Percentiles rank a stretch among this genome's conserved stretches.
Conservation (phyloP, 2,888 invertebrate genomes). For the Leptinotarsa peninsularis region DNA sequence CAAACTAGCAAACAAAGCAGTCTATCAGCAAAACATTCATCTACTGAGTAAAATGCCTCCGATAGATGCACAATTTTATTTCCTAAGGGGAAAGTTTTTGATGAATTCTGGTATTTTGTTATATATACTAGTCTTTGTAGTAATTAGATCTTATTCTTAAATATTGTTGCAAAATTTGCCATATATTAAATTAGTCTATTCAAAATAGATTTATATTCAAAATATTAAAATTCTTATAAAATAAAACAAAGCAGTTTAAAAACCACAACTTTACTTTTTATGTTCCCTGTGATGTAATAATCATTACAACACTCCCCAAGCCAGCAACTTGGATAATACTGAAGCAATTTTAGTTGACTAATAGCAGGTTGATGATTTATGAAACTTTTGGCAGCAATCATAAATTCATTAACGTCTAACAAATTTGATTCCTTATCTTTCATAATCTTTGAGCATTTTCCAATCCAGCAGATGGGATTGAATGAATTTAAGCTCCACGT, state of each 20-base stretch:
- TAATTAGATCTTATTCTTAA: too few relatives aligned
- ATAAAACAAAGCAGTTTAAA: not conserved
- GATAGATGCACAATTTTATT: too few relatives aligned
- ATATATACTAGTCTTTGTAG: too few relatives aligned
- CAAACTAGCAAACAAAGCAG: too few relatives aligned
- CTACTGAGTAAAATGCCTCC: too few relatives aligned
- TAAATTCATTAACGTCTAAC: not conserved
- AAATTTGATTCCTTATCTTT: not conserved
- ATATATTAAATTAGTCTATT: too few relatives aligned
- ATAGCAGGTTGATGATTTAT: not conserved
- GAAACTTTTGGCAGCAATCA: not conserved
- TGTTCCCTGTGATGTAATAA: conserved; percentile 40
- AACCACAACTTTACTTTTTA: conserved; percentile 39
- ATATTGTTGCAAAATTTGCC: too few relatives aligned
- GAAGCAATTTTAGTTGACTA: not conserved
- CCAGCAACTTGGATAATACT: not conserved
- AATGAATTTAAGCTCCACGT: not conserved
- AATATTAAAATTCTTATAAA: not conserved
- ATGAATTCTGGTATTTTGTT: not conserved
- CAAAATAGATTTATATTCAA: not conserved
- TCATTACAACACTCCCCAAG: conserved; percentile 39
- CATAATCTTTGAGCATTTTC: not conserved
- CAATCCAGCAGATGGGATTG: not conserved
- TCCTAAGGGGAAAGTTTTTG: not conserved
- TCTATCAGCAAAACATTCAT: too few relatives aligned